phyloP scores from a whole-genome alignment of 2,888 invertebrate species.

The Homarus gammarus region DNA sequence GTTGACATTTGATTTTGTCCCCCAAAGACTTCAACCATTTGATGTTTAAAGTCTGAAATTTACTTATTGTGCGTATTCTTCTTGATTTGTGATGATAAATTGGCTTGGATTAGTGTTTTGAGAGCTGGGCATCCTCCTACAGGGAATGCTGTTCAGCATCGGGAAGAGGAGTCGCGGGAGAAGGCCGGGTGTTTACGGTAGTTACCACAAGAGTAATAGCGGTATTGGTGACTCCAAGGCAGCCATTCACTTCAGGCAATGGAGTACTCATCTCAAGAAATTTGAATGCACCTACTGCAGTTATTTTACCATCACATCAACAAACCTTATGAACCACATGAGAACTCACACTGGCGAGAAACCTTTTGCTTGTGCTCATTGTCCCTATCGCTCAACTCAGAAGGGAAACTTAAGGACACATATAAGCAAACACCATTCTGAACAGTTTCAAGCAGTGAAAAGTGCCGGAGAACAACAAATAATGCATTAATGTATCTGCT shows the following conservation, averaged over 20 bases:
- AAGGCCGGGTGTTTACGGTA: constrained; percentile 29
- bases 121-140: constrained; percentile 68
- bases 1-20: background rate
- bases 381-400: constrained; percentile 61
- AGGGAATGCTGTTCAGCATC: constrained; percentile 39
- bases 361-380: constrained; percentile 58
- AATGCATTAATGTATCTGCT: background rate
- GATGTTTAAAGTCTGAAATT: background rate
- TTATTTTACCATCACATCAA: constrained; percentile 59
- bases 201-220: constrained; percentile 26
- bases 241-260: constrained; percentile 21
- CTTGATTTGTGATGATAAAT: constrained; percentile 24
- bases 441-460: background rate
- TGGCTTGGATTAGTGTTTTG: constrained; percentile 39
- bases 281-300: constrained; percentile 58
- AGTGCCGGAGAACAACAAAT: background rate
- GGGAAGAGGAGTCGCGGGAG: constrained; percentile 33
- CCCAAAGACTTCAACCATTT: background rate
- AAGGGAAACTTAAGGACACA: constrained; percentile 62
- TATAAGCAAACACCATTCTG: constrained; percentile 47
- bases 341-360: constrained; percentile 65
- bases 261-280: constrained; percentile 46
- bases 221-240: constrained; percentile 11
- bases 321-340: constrained; percentile 58
- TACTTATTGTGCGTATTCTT: constrained; percentile 7